phyloP scores from a whole-genome alignment of 2,797 vertebrate genomes.

The Ispidina lecontei region DNA sequence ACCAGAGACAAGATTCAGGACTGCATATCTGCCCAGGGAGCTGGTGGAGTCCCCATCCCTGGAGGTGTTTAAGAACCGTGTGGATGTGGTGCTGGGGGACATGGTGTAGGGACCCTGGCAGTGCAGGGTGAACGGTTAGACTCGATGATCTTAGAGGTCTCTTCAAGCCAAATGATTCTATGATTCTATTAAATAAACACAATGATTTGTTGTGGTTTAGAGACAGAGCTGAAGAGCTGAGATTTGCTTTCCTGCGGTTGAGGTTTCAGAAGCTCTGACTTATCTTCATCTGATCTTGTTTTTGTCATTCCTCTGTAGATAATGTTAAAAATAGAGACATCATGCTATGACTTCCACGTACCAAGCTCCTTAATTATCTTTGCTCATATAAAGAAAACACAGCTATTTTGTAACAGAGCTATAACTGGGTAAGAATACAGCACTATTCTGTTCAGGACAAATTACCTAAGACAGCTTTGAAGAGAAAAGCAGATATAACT shows the following conservation, averaged over 20 bases:
- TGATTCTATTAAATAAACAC: background rate
- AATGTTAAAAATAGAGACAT: background rate
- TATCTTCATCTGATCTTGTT: background rate
- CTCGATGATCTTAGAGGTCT: no score
- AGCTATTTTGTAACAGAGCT: background rate
- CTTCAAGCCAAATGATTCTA: no score
- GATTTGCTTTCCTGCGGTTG: background rate
- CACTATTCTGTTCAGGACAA: background rate
- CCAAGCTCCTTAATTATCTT: background rate
- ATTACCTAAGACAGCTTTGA: background rate
- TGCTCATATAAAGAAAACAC: background rate
- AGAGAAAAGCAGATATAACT: background rate
- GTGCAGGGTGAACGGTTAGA: no score
- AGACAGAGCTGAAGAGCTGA: background rate
- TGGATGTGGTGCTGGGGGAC: no score
- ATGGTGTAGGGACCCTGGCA: no score
- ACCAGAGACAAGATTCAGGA: background rate
- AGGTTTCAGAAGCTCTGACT: background rate
- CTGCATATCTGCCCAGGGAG: no score
- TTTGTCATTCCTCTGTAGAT: background rate
- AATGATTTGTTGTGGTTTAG: background rate
- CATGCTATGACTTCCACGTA: background rate
- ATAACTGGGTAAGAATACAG: background rate
- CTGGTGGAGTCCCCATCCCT: no score
- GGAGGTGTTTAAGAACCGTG: no score